phyloP scores from a whole-genome alignment of 2,888 invertebrate genomes.

The Parthenolecanium corni region DNA sequence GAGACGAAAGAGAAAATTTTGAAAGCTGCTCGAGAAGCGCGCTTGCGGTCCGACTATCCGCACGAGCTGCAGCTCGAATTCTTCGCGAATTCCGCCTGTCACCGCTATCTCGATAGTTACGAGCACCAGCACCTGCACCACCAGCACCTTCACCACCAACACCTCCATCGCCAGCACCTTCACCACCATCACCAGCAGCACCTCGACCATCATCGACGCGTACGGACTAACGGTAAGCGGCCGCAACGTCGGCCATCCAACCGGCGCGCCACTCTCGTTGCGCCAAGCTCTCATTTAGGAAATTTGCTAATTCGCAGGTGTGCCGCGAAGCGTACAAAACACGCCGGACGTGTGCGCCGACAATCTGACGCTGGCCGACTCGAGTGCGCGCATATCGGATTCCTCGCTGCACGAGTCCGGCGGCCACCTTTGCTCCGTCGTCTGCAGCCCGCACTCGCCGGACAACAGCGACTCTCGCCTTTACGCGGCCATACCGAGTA shows the following conservation, averaged over 20 bases:
- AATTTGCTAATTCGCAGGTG: constrained; percentile 9
- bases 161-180: constrained; percentile 34
- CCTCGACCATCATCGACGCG: too few species aligned
- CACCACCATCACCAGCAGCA: too few species aligned
- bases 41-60: constrained; percentile 48
- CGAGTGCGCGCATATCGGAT: constrained; percentile 14
- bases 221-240: constrained; percentile 33
- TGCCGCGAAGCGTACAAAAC: constrained; percentile 18
- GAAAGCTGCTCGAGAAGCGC: constrained; percentile 50
- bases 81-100: constrained; percentile 36
- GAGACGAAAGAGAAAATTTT: constrained; percentile 57
- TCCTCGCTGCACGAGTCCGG: constrained; percentile 29
- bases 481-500: constrained; percentile 36
- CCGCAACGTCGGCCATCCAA: too few species aligned
- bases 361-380: constrained; percentile 24
- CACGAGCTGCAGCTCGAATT: constrained; percentile 43
- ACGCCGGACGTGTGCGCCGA: constrained; percentile 22
- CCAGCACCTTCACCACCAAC: constrained; percentile 35
- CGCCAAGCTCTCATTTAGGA: too few species aligned
- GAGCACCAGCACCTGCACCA: constrained; percentile 36
- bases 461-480: constrained; percentile 35
- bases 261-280: too few species aligned
- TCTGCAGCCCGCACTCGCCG: constrained; percentile 35
- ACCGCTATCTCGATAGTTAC: constrained; percentile 37
- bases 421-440: constrained; percentile 36